A percentile compares a stretch with the other conserved stretches of the same genome.
Conservation (phyloP, 2,888 invertebrate genomes). For the Catocala nupta region DNA sequence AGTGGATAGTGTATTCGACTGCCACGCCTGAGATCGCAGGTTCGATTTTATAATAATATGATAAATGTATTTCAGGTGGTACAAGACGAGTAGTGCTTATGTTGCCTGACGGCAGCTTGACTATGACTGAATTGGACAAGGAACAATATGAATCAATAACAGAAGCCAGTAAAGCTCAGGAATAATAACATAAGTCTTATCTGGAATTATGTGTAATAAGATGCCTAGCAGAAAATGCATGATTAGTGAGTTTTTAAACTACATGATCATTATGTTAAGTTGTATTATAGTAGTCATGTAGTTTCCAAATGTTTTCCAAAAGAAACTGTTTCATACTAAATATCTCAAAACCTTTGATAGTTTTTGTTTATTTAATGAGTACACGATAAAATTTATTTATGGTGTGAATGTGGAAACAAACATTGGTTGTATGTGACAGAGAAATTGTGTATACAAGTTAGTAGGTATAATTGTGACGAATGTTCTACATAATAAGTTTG, state of each 20-base stretch:
- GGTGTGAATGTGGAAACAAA: neutral
- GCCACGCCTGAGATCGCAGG: too few relatives aligned
- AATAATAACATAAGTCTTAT: slow-evolving; percentile 55
- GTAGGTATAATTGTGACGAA: too few relatives aligned
- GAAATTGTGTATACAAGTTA: neutral
- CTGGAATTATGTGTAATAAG: neutral
- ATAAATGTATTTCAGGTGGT: slow-evolving; percentile 87
- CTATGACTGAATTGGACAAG: slow-evolving; percentile 95
- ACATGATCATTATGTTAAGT: neutral
- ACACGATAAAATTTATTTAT: slow-evolving; percentile 2
- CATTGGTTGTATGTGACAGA: neutral
- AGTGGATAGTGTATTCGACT: too few relatives aligned
- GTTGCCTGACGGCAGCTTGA: slow-evolving; percentile 94
- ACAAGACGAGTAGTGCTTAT: slow-evolving; percentile 94
- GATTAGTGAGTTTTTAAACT: neutral
- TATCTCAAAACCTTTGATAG: slow-evolving; percentile 9
- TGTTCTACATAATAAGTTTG: too few relatives aligned
- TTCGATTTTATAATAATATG: too few relatives aligned
- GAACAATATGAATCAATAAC: slow-evolving; percentile 92
- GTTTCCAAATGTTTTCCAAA: neutral
- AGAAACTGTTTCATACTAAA: slow-evolving; percentile 12
- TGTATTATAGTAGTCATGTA: slow-evolving; percentile 3
- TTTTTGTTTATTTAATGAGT: slow-evolving; percentile 4
- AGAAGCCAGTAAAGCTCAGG: slow-evolving; percentile 87
- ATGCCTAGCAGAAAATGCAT: too few relatives aligned